These are phyloP conservation scores for Pygocentrus nattereri DNA, from an alignment of 2,797 vertebrate genomes.

Conservation along the genomic window DNA sequence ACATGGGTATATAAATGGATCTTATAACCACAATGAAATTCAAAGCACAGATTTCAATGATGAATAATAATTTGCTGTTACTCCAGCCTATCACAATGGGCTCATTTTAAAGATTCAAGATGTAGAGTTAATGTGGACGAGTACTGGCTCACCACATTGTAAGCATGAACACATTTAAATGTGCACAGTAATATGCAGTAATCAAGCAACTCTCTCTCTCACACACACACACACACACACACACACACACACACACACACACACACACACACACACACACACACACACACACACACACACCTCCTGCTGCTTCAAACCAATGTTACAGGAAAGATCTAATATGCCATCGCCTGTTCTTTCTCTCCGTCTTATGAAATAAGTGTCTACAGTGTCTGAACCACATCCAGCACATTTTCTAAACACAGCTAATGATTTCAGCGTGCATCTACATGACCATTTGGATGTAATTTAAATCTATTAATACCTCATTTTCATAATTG, in stretches of 20 bases:
- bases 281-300: not conserved
- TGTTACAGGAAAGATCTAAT: not conserved
- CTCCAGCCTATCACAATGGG: not conserved
- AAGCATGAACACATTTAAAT: not conserved
- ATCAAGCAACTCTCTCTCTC: too few relatives aligned
- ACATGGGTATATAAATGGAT: slow-evolving; percentile 27
- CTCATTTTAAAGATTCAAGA: not conserved
- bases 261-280: slow-evolving; percentile 38
- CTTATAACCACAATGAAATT: slow-evolving; percentile 17
- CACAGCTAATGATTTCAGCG: slow-evolving; percentile 79
- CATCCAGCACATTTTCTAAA: slow-evolving; percentile 74
- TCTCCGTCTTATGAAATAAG: slow-evolving; percentile 32
- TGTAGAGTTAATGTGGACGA: not conserved
- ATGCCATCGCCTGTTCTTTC: slow-evolving; percentile 28
- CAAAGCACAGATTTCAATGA: slow-evolving; percentile 11
- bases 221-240: not conserved
- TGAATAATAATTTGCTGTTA: slow-evolving; percentile 7
- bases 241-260: too few relatives aligned
- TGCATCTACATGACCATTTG: slow-evolving; percentile 76
- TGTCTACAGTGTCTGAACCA: slow-evolving; percentile 72
- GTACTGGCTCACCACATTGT: not conserved
- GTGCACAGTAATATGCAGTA: too few relatives aligned
- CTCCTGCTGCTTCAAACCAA: slow-evolving; percentile 43
- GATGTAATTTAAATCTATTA: slow-evolving; percentile 83
- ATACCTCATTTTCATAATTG: slow-evolving; percentile 83